phyloP scores from a whole-genome alignment of 1,140 invertebrate species.

The Scaptomyza pallida region DNA sequence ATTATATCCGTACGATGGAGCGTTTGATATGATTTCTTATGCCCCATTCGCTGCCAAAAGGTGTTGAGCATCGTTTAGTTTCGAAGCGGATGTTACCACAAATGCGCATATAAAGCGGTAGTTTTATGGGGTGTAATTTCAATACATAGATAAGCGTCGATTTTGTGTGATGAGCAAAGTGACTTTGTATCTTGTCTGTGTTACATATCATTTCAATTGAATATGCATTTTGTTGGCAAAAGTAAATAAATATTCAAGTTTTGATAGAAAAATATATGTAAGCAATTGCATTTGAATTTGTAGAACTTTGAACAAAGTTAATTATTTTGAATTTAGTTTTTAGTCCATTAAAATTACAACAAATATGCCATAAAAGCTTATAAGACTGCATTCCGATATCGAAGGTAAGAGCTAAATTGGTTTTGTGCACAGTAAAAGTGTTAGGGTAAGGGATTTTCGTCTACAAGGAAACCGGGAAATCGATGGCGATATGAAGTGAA shows the following conservation, averaged over 20 bases:
- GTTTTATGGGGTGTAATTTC: constrained; percentile 35
- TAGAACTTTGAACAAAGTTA: too few species aligned
- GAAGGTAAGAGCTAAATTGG: too few species aligned
- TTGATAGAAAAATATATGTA: too few species aligned
- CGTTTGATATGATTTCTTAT: constrained; percentile 79
- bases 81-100: constrained; percentile 19
- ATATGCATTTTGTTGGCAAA: background rate
- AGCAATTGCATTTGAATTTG: too few species aligned
- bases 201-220: background rate
- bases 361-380: too few species aligned
- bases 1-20: constrained; percentile 73
- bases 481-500: too few species aligned
- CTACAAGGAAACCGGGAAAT: too few species aligned
- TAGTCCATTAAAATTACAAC: too few species aligned
- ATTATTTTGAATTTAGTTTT: too few species aligned
- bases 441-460: too few species aligned
- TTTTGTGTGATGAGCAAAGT: background rate
- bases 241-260: background rate
- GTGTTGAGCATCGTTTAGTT: constrained; percentile 63
- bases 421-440: too few species aligned
- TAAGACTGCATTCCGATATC: too few species aligned
- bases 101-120: constrained; percentile 18
- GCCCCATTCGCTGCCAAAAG: constrained; percentile 72
- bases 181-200: background rate
- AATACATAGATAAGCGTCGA: constrained; percentile 10